Evolutionary conservation across 92 coral and sea anemone genomes (phyloP), one percentile per base, ranked within the genome.

Genomic region (Metridium senile): DNA sequence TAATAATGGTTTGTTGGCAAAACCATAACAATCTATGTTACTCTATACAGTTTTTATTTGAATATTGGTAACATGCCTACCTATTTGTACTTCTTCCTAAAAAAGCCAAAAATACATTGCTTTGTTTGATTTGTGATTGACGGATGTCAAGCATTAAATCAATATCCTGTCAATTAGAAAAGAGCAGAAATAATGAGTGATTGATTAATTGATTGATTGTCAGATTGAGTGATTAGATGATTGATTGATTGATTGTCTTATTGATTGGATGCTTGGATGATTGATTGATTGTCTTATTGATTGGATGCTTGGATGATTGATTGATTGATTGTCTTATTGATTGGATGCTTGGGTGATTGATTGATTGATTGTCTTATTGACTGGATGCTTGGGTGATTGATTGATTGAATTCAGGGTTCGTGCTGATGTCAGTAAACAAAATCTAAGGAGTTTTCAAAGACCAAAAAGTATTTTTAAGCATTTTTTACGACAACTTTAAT

Each of bases 71-170:
- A 39, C 49, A 6, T 4, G 49, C 64, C 25, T 71, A 86, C 95
- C 82, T 90, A 86, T 80, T 87, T 71, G 95, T 66, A 27, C 77
- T 87, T 77, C 82, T 77, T 3, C 92, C 92, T 63, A 91, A 63
- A 49, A 91, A 91, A 18, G 97, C 97, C 58, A 87, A 33, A 58
- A 91, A 91, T 6, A 73, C 86, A 68, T 70, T 77, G 64, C 92
- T 80, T 61, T 81, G 75, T 27, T 70, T 87, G 39, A 91, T 81
- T 63, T 91, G 89, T n/a, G 82, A 69, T 54, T 74, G 76, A 59
- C 97, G 77, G 63, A 82, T 63, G 35, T 91, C 85, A 43, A 77
- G 65, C 53, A 74, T 74, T 52, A 65, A 70, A 58, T 29, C 56
- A 30, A 72, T 64, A 59, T 87, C 86, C 97, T 33, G 64, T 49